Base-by-base conservation (phyloP, 2,888 invertebrate species). In the Diachrysia chrysitis region DNA sequence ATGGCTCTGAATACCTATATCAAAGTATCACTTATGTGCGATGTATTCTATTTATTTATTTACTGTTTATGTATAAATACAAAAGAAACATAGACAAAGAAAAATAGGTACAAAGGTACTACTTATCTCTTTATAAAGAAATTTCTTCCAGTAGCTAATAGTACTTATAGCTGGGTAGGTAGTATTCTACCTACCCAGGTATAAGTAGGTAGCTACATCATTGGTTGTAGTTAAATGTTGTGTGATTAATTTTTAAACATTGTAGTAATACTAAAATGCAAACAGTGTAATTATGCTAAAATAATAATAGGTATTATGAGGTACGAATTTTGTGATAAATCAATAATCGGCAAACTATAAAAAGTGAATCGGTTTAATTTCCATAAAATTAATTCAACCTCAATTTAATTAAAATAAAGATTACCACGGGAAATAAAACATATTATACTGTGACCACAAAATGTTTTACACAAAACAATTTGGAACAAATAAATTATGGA, bases 401-500 rank as follows among this genome's bases (percentile, higher is more conserved):
- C 9, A 19, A 51, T 51, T 21, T 12, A 21, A 51, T 51, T 21
- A 21, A 51, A 51, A 21, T 51, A 12, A 21, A 21, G 21, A 21
- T 21, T 19, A 21, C 21, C 51, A 12, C 51, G 12, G 51, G n/a
- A 51, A 21, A 51, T 51, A 4, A 21, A 51, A 51, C 51, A 51
- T 51, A 51, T 51, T 19, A 21, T 51, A 21, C 51, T 14, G 21
- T 21, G 14, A 51, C 51, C 51, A 51, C 51, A 51, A 51, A 48
- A 42, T 42, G 42, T 42, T 42, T 42, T n/a, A 42, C n/a, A 42
- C 42, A 42, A 42, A 42, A 42, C 37, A 37, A 37, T 37, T 37
- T 37, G 37, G 2, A 37, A n/a, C 42, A 42, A 42, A 42, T 42
- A 42, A 42, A 42, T 42, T 42, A 42, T 42, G 42, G 4, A 42